Percentiles rank a stretch among this genome's conserved stretches.
Evolutionary conservation across 2,113 vertebrate genomes (phyloP).

Genomic region (Anhinga anhinga): DNA sequence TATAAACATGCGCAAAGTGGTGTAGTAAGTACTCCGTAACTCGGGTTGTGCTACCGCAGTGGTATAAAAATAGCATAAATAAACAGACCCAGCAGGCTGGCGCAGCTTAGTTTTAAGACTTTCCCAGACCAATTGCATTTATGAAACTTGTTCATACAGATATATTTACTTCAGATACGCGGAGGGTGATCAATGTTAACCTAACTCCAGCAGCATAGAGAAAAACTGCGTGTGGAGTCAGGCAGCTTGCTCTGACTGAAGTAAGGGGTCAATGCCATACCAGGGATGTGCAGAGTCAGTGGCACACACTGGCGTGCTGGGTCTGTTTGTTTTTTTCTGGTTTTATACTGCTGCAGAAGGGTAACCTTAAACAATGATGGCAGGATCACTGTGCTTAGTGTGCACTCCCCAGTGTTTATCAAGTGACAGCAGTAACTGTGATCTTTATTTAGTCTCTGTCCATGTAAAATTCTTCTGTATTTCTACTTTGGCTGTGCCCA

Average conservation of each 20-base stretch:
- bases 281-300: neutral
- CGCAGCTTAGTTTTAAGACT: constrained; percentile 24
- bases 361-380: neutral
- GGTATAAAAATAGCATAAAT: constrained; percentile 67
- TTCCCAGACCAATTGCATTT: constrained; percentile 26
- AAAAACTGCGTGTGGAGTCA: neutral
- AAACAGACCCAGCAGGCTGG: constrained; percentile 61
- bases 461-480: neutral
- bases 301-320: neutral
- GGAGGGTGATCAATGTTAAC: neutral
- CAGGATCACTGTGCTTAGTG: neutral
- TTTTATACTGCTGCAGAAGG: neutral
- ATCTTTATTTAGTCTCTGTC: neutral
- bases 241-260: neutral
- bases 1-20: neutral
- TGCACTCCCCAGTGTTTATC: neutral
- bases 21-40: constrained; percentile 27
- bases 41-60: constrained; percentile 40
- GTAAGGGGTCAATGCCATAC: neutral
- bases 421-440: neutral
- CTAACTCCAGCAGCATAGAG: neutral
- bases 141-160: neutral
- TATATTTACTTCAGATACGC: fast-evolving
- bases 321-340: neutral
- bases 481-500: neutral